Percentiles rank a stretch among this genome's conserved stretches.
These are phyloP conservation scores for Allolobophora icterica DNA, from an alignment of 2,888 invertebrate species.

Conservation along the genomic window DNA sequence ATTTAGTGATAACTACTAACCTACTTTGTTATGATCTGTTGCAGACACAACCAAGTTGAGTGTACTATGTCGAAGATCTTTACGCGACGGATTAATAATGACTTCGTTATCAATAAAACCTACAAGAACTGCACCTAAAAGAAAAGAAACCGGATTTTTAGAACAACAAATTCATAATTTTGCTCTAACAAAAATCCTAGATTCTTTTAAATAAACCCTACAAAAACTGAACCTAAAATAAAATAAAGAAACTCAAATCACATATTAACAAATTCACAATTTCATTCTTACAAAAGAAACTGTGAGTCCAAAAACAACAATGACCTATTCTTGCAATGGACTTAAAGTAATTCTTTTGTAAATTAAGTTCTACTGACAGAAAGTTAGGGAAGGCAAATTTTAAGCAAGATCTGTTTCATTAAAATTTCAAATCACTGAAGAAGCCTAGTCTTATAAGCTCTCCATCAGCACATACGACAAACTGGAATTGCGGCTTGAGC, in stretches of 20 bases:
- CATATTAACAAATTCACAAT: not conserved
- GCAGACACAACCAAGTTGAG: slow-evolving; percentile 85
- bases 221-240: not conserved
- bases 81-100: slow-evolving; percentile 82
- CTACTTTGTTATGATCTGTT: slow-evolving; percentile 55
- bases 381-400: too few species aligned
- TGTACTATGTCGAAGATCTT: slow-evolving; percentile 77
- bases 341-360: too few species aligned
- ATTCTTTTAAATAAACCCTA: not conserved
- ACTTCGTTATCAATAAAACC: slow-evolving; percentile 81
- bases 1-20: slow-evolving; percentile 51
- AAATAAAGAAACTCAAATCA: not conserved
- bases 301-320: too few species aligned
- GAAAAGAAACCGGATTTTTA: not conserved
- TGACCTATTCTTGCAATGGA: too few species aligned
- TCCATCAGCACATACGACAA: too few species aligned
- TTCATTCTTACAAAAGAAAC: not conserved
- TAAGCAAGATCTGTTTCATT: too few species aligned
- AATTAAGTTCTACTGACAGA: too few species aligned
- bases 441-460: too few species aligned
- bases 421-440: too few species aligned
- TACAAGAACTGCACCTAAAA: slow-evolving; percentile 80
- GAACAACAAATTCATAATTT: not conserved
- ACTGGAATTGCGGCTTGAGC: too few species aligned
- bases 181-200: not conserved